Conservation (phyloP, 1,140 invertebrate species). For the Cydia strobilella region DNA sequence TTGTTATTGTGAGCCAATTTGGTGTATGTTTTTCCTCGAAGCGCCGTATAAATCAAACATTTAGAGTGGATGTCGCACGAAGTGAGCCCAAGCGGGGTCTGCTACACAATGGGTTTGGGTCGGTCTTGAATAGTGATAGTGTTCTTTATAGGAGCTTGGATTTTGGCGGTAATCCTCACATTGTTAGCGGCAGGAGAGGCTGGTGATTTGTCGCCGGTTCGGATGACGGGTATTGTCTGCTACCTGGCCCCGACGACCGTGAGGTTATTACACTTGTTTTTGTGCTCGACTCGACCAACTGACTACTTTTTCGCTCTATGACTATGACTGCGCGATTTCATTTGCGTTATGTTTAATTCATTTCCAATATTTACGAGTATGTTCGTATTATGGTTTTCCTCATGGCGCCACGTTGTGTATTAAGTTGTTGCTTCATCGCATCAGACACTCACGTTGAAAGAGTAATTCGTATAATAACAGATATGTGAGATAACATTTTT, state of each 20-base stretch:
- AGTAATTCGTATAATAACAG: too few relatives aligned
- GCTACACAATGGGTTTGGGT: constrained; percentile 6
- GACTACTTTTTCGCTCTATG: constrained; percentile 25
- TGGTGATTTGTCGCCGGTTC: constrained; percentile 27
- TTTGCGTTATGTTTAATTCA: constrained; percentile 2
- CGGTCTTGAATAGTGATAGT: constrained; percentile 32
- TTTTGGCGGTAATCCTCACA: constrained; percentile 31
- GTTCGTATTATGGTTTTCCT: constrained; percentile 2
- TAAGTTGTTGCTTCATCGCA: background rate
- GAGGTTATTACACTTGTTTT: constrained; percentile 32
- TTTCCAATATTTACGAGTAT: background rate
- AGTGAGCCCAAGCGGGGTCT: background rate
- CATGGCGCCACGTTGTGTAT: background rate
- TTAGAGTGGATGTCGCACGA: constrained; percentile 14
- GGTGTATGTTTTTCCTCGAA: constrained; percentile 49
- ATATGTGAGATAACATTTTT: too few relatives aligned
- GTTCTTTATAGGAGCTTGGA: constrained; percentile 24
- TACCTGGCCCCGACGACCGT: constrained; percentile 20
- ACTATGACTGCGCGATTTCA: constrained; percentile 11
- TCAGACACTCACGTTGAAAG: too few relatives aligned
- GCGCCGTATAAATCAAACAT: constrained; percentile 32
- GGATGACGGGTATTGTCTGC: constrained; percentile 23
- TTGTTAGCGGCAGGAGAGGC: constrained; percentile 13
- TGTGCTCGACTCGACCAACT: constrained; percentile 20
- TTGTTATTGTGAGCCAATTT: constrained; percentile 56